A percentile compares a stretch with the other conserved stretches of the same genome.
phyloP scores from a whole-genome alignment of 2,113 vertebrate species.

The Cairina moschata region DNA sequence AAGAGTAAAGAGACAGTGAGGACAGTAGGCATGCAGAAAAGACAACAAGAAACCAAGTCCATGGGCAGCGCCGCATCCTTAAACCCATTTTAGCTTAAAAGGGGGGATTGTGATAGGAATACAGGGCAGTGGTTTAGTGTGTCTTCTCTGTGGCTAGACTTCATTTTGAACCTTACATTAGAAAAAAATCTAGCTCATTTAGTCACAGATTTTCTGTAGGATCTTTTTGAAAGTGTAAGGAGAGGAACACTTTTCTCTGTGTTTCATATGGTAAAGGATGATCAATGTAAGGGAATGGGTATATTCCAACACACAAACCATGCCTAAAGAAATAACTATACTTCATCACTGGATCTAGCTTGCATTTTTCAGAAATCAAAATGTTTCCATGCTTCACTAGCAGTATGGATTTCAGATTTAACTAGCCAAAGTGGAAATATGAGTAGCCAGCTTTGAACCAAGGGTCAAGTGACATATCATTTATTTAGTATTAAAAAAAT shows the following conservation, averaged over 20 bases:
- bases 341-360: background rate
- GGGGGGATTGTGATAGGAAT: background rate
- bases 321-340: background rate
- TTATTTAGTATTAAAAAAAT: background rate
- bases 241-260: background rate
- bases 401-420: background rate
- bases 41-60: background rate
- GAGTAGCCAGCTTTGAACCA: background rate
- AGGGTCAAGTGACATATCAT: background rate
- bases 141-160: background rate
- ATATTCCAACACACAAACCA: background rate
- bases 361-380: constrained; percentile 3
- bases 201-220: background rate
- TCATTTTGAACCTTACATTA: background rate
- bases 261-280: background rate
- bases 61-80: background rate
- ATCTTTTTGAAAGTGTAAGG: background rate
- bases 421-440: background rate
- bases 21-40: background rate
- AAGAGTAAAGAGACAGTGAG: background rate
- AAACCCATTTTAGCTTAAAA: background rate
- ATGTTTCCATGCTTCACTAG: background rate
- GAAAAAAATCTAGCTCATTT: background rate
- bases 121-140: background rate
- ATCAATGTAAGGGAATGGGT: background rate